These are phyloP conservation scores for Callopanchax toddi DNA, from an alignment of 2,113 vertebrate genomes.

Conservation along the genomic window DNA sequence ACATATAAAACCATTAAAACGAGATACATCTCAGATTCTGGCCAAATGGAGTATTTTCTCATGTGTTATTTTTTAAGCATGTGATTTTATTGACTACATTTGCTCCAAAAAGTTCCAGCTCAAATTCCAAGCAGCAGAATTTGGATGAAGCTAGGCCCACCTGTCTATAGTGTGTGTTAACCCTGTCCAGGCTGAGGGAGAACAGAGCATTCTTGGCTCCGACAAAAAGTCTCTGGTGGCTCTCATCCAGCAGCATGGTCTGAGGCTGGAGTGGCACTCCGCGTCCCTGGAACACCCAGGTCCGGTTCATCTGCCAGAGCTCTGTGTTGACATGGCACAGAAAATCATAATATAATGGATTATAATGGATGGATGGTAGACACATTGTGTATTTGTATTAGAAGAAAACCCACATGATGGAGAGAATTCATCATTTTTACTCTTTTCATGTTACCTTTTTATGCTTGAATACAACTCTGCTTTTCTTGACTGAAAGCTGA, in stretches of 20 bases:
- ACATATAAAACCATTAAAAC: not conserved
- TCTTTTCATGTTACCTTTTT: not conserved
- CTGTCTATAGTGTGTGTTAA: conserved; percentile 87
- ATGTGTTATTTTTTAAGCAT: not conserved
- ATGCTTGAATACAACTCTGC: conserved; percentile 1
- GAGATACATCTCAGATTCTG: not conserved
- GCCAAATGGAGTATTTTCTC: not conserved
- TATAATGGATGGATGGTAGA: not conserved
- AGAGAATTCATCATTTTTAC: conserved; percentile 15
- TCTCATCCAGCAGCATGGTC: conserved; percentile 91
- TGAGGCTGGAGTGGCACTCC: conserved; percentile 86
- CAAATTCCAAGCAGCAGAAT: conserved; percentile 8
- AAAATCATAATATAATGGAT: not conserved
- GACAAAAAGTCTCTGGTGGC: conserved; percentile 90
- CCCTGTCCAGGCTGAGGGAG: conserved; percentile 90
- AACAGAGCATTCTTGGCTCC: conserved; percentile 92
- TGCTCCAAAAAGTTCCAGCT: not conserved
- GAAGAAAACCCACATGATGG: not conserved
- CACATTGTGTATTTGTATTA: conserved; percentile 51
- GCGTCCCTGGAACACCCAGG: conserved; percentile 87
- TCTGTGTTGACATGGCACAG: conserved; percentile 79
- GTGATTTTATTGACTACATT: not conserved
- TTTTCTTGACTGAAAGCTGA: conserved; percentile 1
- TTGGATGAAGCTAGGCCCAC: conserved; percentile 65
- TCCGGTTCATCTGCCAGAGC: conserved; percentile 94